phyloP scores from a whole-genome alignment of 2,113 vertebrate genomes.

The Petrocephalus zakoni region DNA sequence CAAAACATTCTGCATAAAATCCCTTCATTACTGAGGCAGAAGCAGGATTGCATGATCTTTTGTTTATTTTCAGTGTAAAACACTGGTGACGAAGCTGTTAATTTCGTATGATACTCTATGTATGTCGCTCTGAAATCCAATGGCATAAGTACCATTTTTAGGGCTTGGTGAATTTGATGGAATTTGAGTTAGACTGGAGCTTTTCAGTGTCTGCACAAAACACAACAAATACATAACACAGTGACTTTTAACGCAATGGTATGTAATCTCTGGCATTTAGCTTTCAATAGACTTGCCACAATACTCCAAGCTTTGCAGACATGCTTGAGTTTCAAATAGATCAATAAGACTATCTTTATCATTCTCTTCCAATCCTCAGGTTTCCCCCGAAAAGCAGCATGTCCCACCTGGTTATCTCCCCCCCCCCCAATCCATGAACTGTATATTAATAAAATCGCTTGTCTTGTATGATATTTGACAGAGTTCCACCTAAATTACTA shows the following conservation, averaged over 20 bases:
- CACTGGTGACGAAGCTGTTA: background rate
- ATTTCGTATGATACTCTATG: constrained; percentile 5
- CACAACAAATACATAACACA: constrained; percentile 13
- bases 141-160: background rate
- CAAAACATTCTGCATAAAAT: background rate
- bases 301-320: background rate
- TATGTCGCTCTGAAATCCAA: background rate
- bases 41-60: background rate
- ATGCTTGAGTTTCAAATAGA: background rate
- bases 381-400: background rate
- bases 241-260: constrained; percentile 14
- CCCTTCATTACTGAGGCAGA: background rate
- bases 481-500: background rate
- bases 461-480: background rate
- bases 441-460: background rate
- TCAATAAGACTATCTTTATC: constrained; percentile 11
- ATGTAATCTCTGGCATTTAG: constrained; percentile 17
- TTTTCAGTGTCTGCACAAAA: constrained; percentile 3
- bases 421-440: too few relatives aligned
- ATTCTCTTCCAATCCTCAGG: background rate
- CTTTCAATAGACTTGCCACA: constrained; percentile 10
- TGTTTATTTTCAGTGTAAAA: background rate
- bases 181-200: constrained; percentile 1
- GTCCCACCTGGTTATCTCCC: too few relatives aligned
- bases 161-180: background rate